phyloP scores from a whole-genome alignment of 2,113 vertebrate species.

The Rhipidura dahli region DNA sequence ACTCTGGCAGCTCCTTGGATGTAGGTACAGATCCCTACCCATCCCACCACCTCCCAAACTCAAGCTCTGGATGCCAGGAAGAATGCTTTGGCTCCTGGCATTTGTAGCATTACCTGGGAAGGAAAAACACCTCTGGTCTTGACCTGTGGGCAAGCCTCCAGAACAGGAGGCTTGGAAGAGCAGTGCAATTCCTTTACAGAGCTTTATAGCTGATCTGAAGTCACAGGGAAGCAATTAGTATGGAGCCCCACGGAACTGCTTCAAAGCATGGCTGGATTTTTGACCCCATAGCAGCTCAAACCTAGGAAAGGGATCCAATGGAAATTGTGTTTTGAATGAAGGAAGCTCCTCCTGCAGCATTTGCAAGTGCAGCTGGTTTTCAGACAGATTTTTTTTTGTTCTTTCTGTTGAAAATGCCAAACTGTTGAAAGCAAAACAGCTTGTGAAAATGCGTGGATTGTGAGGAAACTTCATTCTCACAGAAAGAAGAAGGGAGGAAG shows the following conservation, averaged over 20 bases:
- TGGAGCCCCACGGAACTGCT: background rate
- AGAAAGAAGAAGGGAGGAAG: constrained; percentile 50
- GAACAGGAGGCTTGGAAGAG: background rate
- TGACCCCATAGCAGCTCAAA: background rate
- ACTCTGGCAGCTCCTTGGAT: background rate
- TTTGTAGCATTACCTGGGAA: background rate
- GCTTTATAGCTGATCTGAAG: constrained; percentile 2
- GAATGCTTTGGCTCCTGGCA: background rate
- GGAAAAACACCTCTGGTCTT: background rate
- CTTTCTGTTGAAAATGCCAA: constrained; percentile 44
- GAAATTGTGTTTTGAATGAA: constrained; percentile 38
- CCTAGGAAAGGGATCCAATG: background rate
- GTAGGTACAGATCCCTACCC: background rate
- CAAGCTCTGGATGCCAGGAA: background rate
- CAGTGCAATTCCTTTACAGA: background rate
- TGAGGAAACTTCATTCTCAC: constrained; percentile 43
- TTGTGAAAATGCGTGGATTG: constrained; percentile 44
- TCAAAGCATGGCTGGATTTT: constrained; percentile 33
- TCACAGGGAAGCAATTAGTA: constrained; percentile 12
- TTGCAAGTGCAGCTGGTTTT: constrained; percentile 64
- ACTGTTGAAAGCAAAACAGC: constrained; percentile 59
- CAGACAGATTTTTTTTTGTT: background rate
- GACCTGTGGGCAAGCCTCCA: background rate
- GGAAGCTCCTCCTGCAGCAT: background rate
- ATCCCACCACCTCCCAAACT: background rate